Evolutionary conservation across 1,140 invertebrate genomes (phyloP).

Genomic region (Bactericera cockerelli): DNA sequence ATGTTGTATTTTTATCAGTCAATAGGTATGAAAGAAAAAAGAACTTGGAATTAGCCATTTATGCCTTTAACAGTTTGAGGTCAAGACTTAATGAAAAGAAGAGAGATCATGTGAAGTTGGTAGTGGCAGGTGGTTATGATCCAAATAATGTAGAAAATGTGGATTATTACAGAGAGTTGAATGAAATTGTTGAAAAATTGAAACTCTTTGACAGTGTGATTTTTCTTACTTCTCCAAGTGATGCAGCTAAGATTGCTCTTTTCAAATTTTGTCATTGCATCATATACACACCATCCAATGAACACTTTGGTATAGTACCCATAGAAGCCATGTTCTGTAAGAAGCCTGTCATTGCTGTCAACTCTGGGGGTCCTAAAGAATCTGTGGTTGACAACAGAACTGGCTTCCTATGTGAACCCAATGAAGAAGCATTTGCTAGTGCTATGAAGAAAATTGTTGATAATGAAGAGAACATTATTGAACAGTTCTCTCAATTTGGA

Average conservation of each 20-base stretch:
- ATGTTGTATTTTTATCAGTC: slow-evolving; percentile 72
- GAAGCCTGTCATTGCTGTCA: slow-evolving; percentile 87
- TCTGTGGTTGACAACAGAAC: slow-evolving; percentile 77
- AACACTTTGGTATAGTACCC: slow-evolving; percentile 99
- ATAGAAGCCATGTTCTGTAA: slow-evolving; percentile 92
- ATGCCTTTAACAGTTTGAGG: slow-evolving; percentile 54
- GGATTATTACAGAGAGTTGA: slow-evolving; percentile 68
- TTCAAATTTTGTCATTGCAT: slow-evolving; percentile 58
- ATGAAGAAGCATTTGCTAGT: slow-evolving; percentile 51
- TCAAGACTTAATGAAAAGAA: slow-evolving; percentile 34
- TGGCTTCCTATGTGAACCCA: slow-evolving; percentile 68
- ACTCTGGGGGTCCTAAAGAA: slow-evolving; percentile 89
- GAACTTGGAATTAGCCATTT: slow-evolving; percentile 68
- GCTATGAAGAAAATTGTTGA: slow-evolving; percentile 46
- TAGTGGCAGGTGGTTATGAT: slow-evolving; percentile 97
- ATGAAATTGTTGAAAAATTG: slow-evolving; percentile 42
- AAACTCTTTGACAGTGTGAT: slow-evolving; percentile 57
- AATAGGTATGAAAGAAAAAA: slow-evolving; percentile 98
- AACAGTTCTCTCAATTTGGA: slow-evolving; percentile 52
- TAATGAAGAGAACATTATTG: slow-evolving; percentile 27
- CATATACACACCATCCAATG: slow-evolving; percentile 89
- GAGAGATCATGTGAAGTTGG: slow-evolving; percentile 53
- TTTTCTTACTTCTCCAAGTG: slow-evolving; percentile 74
- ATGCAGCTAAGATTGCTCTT: slow-evolving; percentile 65
- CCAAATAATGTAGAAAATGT: slow-evolving; percentile 76